Conservation (phyloP, 2,113 vertebrate species). For the Centropus unirufus region DNA sequence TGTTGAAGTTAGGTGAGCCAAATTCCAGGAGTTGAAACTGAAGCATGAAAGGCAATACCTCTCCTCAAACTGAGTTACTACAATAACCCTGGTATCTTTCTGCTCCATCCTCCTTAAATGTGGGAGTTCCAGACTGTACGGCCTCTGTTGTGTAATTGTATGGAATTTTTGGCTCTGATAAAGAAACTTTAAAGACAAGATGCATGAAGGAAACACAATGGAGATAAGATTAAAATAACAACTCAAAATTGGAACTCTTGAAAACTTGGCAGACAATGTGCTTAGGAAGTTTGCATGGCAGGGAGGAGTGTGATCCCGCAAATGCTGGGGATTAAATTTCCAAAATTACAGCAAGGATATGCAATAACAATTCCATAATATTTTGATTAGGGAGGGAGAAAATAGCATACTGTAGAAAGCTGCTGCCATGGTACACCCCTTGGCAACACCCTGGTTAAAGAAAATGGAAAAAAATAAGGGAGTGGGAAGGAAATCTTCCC, state of each 20-base stretch:
- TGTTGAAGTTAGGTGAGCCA: neutral
- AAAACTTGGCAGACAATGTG: constrained; percentile 15
- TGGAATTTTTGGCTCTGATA: neutral
- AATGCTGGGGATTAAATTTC: constrained; percentile 24
- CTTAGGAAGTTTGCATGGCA: constrained; percentile 42
- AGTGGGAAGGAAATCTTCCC: neutral
- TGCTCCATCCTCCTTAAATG: neutral
- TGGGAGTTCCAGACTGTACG: neutral
- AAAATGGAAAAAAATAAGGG: neutral
- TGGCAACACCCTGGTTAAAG: neutral
- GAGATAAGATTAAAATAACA: constrained; percentile 42
- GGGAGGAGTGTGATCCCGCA: constrained; percentile 20
- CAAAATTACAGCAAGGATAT: constrained; percentile 6
- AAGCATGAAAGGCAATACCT: neutral
- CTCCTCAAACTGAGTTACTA: neutral
- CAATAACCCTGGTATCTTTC: neutral
- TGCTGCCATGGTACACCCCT: neutral
- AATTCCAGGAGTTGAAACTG: neutral
- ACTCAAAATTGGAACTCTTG: constrained; percentile 33
- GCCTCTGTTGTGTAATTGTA: neutral
- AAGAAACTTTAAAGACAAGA: neutral
- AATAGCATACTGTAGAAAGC: constrained; percentile 26
- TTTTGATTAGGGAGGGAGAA: constrained; percentile 49
- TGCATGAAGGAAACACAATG: neutral
- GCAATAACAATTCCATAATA: constrained; percentile 46